Percentiles rank a stretch among this genome's conserved stretches.
Conservation (phyloP, 2,888 invertebrate genomes). For the Pilophorus perplexus region DNA sequence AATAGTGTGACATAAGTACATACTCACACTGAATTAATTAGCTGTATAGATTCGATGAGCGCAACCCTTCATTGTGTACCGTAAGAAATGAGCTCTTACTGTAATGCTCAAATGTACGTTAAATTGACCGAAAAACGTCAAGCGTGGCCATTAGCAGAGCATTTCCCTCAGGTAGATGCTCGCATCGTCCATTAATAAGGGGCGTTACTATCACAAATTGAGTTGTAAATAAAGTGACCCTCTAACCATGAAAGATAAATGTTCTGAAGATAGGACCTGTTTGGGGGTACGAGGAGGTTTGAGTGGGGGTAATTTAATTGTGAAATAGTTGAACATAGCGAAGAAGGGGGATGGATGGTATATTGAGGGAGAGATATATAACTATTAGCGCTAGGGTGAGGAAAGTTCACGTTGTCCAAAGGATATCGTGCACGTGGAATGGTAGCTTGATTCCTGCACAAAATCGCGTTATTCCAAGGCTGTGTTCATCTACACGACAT, state of each 20-base stretch:
- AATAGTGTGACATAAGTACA: no score
- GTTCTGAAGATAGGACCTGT: neutral
- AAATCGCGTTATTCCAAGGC: no score
- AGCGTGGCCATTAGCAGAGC: no score
- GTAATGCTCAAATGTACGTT: no score
- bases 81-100: no score
- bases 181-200: constrained; percentile 24
- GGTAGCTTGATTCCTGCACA: no score
- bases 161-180: constrained; percentile 4
- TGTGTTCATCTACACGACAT: no score
- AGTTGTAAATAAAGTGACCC: constrained; percentile 30
- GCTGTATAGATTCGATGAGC: no score
- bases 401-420: neutral
- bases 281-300: neutral
- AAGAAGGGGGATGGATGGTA: neutral
- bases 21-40: no score
- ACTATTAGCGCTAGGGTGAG: constrained; percentile 10
- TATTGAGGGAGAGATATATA: constrained; percentile 31
- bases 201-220: constrained; percentile 30
- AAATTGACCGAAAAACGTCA: no score
- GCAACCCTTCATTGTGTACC: no score
- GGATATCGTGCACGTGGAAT: neutral
- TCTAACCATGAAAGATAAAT: constrained; percentile 27
- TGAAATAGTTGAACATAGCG: constrained; percentile 21
- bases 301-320: constrained; percentile 26